Percentiles rank a stretch among this genome's conserved stretches.
Evolutionary conservation across 2,888 invertebrate species (phyloP).

Genomic region (Synergus laeviventris): DNA sequence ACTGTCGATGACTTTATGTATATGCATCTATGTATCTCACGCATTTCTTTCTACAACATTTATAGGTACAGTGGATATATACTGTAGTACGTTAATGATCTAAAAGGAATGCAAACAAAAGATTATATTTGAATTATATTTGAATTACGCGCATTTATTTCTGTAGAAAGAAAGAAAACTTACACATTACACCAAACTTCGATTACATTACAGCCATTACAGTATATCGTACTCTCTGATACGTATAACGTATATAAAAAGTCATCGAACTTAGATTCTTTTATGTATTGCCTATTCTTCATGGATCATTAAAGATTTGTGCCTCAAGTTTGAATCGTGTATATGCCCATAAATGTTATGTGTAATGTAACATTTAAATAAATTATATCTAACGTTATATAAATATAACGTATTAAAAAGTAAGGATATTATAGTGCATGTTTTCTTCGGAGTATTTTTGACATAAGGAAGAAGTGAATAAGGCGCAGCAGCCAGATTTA

Average conservation of each 20-base stretch:
- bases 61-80: no score
- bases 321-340: not conserved
- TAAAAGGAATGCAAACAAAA: not conserved
- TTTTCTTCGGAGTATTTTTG: not conserved
- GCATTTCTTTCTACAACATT: no score
- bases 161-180: no score
- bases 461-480: not conserved
- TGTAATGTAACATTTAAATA: not conserved
- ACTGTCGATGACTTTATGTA: slow-evolving; percentile 8
- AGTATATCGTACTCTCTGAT: no score
- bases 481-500: slow-evolving; percentile 18
- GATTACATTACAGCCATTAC: no score
- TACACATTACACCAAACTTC: no score
- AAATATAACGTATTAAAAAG: not conserved
- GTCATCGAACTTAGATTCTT: not conserved
- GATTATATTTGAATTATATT: no score
- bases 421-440: not conserved
- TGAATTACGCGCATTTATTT: slow-evolving; percentile 16
- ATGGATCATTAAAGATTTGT: not conserved
- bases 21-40: no score
- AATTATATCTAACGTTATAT: not conserved
- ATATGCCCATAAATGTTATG: not conserved
- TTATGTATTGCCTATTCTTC: not conserved
- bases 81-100: no score
- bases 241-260: no score